A percentile compares a stretch with the other conserved stretches of the same genome.
Conservation (phyloP, 2,888 invertebrate genomes). For the Polydesmus complanatus region DNA sequence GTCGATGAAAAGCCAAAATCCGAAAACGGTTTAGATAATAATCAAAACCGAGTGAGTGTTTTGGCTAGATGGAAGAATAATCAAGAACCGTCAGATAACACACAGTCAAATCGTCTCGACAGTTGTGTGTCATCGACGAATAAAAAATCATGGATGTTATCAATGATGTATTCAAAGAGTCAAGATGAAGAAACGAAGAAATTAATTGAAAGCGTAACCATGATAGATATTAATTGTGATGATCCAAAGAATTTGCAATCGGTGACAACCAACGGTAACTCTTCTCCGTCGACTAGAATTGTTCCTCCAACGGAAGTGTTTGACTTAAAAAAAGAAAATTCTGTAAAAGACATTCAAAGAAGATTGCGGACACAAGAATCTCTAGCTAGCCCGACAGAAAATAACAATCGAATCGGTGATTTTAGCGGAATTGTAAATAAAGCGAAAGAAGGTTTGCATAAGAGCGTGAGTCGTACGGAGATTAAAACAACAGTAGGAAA, state of each 20-base stretch:
- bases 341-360: constrained; percentile 76
- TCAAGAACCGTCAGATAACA: neutral
- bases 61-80: neutral
- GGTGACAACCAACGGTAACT: neutral
- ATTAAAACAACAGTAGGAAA: constrained; percentile 28
- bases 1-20: constrained; percentile 6
- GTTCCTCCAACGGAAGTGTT: constrained; percentile 15
- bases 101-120: neutral
- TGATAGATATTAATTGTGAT: neutral
- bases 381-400: constrained; percentile 12
- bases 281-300: neutral
- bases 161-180: constrained; percentile 30
- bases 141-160: constrained; percentile 32
- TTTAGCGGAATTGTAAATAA: constrained; percentile 82
- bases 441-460: constrained; percentile 81
- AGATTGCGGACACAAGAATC: constrained; percentile 59
- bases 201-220: neutral
- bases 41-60: neutral
- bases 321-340: constrained; percentile 61
- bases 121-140: constrained; percentile 21
- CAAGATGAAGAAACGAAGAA: constrained; percentile 20
- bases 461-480: constrained; percentile 70
- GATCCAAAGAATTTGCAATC: neutral
- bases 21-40: neutral
- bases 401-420: constrained; percentile 46